Percentiles rank a stretch among this genome's conserved stretches.
Evolutionary conservation across 2,797 vertebrate species (phyloP).

Genomic region (Cottoperca gobio): DNA sequence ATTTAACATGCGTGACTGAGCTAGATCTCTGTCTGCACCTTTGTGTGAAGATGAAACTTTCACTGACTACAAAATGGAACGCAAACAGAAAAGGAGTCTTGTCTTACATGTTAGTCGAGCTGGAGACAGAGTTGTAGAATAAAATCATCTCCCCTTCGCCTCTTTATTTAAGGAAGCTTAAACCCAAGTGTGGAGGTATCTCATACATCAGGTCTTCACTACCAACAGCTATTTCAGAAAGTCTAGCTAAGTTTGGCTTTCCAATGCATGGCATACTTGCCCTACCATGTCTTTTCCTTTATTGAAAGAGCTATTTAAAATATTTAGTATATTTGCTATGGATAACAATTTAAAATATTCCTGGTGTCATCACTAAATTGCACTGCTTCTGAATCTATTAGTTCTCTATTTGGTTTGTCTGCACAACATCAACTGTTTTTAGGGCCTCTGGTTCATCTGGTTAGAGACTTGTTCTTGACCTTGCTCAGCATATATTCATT

Average conservation of each 20-base stretch:
- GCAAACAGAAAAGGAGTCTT: conserved; percentile 7
- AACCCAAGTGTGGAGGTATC: background rate
- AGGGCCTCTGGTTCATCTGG: background rate
- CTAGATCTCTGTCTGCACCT: conserved; percentile 23
- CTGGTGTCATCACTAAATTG: background rate
- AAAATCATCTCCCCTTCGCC: background rate
- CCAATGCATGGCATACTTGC: background rate
- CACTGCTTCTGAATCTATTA: background rate
- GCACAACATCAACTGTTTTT: background rate
- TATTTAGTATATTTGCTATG: background rate
- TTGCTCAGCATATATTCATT: conserved; percentile 4
- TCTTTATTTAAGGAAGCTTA: conserved; percentile 13
- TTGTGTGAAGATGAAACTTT: conserved; percentile 17
- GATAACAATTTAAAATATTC: background rate
- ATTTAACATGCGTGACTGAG: conserved; percentile 48
- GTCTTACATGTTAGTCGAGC: background rate
- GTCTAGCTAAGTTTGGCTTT: background rate
- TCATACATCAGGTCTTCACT: background rate
- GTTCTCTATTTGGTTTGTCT: background rate
- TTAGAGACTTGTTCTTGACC: conserved; percentile 19
- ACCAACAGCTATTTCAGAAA: background rate
- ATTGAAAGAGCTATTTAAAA: conserved; percentile 11
- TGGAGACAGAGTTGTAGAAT: background rate
- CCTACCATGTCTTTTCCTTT: background rate
- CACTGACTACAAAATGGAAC: conserved; percentile 10